A percentile compares a stretch with the other conserved stretches of the same genome.
phyloP scores from a whole-genome alignment of 2,113 vertebrate genomes.

The Cyanoderma ruficeps region DNA sequence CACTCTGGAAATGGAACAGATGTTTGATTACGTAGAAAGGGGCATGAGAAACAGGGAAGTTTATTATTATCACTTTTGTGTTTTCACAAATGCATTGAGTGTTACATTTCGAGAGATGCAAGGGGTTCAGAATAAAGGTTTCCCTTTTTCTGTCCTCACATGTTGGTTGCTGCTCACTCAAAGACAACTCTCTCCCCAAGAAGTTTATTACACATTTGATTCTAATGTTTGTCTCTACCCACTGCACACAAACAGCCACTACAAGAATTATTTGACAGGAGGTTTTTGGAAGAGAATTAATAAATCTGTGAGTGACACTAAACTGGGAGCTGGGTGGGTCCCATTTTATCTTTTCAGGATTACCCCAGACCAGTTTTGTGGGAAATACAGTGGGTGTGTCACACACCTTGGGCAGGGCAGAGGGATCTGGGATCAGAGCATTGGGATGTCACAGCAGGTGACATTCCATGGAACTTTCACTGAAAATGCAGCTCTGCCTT shows the following conservation, averaged over 20 bases:
- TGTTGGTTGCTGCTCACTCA: neutral
- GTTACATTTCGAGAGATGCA: neutral
- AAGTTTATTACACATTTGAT: rapidly evolving
- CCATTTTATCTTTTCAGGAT: neutral
- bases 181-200: rapidly evolving
- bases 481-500: neutral
- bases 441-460: neutral
- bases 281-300: neutral
- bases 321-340: neutral
- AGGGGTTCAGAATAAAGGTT: neutral
- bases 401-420: neutral
- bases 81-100: neutral
- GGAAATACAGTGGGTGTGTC: neutral
- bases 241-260: neutral
- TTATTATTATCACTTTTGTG: neutral
- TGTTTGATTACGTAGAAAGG: neutral
- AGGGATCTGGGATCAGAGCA: rapidly evolving
- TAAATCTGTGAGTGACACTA: neutral
- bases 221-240: neutral
- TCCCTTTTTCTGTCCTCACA: neutral
- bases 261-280: neutral
- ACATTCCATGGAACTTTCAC: neutral
- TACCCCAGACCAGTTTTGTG: neutral
- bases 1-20: neutral
- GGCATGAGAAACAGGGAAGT: neutral